phyloP scores from a whole-genome alignment of 1,140 invertebrate genomes.

The Drosophila rhopaloa region DNA sequence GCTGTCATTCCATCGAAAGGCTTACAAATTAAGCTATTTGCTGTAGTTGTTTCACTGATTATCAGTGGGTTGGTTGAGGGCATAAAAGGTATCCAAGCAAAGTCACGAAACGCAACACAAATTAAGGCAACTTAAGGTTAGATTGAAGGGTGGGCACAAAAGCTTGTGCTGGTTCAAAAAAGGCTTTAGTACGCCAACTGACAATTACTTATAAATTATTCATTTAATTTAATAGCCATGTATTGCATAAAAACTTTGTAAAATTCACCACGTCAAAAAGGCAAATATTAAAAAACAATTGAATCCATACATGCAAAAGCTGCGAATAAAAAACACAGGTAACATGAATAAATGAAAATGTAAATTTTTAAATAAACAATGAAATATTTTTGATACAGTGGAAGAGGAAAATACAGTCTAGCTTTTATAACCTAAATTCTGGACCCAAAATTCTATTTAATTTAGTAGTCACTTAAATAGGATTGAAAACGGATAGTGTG shows the following conservation, averaged over 20 bases:
- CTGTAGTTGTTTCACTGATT: constrained; percentile 52
- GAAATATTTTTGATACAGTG: not conserved
- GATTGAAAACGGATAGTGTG: no score
- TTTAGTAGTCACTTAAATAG: no score
- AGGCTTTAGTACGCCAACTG: not conserved
- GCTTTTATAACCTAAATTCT: not conserved
- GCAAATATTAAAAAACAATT: constrained; percentile 1
- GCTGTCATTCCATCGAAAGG: constrained; percentile 47
- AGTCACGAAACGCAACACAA: constrained; percentile 27
- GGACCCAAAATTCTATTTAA: no score
- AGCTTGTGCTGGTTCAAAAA: not conserved
- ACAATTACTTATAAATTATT: not conserved
- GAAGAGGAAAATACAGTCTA: not conserved
- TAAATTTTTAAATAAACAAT: constrained; percentile 1
- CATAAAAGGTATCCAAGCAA: not conserved
- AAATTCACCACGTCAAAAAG: not conserved
- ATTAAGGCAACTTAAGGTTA: not conserved
- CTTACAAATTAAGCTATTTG: constrained; percentile 75
- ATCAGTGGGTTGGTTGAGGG: constrained; percentile 6
- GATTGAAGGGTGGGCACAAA: not conserved
- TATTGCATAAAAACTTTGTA: not conserved
- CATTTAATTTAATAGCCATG: not conserved
- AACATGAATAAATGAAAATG: constrained; percentile 5
- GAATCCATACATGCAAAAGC: not conserved
- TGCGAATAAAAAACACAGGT: not conserved